These are phyloP conservation scores for Balanococcus diminutus DNA, from an alignment of 2,888 invertebrate species.

Conservation along the genomic window DNA sequence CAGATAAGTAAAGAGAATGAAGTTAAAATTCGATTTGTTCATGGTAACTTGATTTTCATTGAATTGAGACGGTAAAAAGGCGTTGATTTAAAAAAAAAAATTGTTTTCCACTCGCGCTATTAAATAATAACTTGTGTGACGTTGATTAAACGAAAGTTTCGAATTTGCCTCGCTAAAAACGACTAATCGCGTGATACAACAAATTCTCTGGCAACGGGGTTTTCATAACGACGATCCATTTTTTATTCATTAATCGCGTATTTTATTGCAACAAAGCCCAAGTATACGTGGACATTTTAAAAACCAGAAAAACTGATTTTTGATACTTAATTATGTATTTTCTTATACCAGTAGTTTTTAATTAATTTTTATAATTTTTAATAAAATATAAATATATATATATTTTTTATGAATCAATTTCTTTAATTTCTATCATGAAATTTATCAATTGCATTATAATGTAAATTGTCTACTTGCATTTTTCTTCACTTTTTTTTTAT, in stretches of 20 bases:
- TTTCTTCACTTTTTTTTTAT: too few relatives aligned
- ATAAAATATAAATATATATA: too few relatives aligned
- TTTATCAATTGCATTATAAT: too few relatives aligned
- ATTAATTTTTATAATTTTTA: too few relatives aligned
- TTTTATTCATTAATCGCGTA: background rate
- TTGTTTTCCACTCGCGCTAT: background rate
- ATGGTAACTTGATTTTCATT: slow-evolving; percentile 24
- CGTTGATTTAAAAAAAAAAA: slow-evolving; percentile 8
- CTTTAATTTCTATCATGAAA: too few relatives aligned
- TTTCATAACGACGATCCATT: background rate
- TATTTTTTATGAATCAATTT: too few relatives aligned
- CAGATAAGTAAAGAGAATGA: slow-evolving; percentile 33
- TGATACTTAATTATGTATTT: too few relatives aligned
- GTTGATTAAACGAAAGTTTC: slow-evolving; percentile 12
- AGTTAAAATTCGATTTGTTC: slow-evolving; percentile 37
- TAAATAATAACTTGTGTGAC: slow-evolving; percentile 16
- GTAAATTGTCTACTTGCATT: too few relatives aligned
- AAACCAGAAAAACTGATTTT: background rate
- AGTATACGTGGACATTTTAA: too few relatives aligned
- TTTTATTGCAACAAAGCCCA: background rate
- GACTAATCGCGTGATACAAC: background rate
- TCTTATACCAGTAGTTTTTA: too few relatives aligned
- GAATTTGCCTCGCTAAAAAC: background rate
- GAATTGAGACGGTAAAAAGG: slow-evolving; percentile 22
- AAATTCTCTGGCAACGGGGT: background rate